These are phyloP conservation scores for Phthorimaea operculella DNA, from an alignment of 1,140 invertebrate species.

Conservation along the genomic window DNA sequence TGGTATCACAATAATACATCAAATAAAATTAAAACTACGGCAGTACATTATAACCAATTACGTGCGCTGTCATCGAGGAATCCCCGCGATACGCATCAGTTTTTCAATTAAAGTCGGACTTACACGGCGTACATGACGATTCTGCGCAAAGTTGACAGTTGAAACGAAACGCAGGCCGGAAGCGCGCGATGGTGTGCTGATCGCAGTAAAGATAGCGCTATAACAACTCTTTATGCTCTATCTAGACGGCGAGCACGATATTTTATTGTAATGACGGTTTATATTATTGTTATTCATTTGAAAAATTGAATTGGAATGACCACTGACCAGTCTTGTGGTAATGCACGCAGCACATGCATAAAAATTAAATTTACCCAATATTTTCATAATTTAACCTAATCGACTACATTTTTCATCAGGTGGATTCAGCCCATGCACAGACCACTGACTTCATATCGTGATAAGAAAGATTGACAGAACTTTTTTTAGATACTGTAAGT, in stretches of 20 bases:
- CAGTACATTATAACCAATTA: neutral
- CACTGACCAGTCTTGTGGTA: neutral
- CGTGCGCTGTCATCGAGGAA: neutral
- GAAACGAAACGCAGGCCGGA: slow-evolving; percentile 10
- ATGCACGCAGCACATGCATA: neutral
- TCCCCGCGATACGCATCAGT: neutral
- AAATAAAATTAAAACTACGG: neutral
- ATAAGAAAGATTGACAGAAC: too few species aligned
- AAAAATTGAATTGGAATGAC: too few species aligned
- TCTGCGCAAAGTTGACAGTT: slow-evolving; percentile 13
- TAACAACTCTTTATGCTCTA: neutral
- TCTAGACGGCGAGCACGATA: too few species aligned
- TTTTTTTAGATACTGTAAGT: too few species aligned
- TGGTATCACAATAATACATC: too few species aligned
- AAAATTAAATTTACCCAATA: neutral
- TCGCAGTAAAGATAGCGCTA: slow-evolving; percentile 21
- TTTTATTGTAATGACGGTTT: too few species aligned
- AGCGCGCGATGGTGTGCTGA: slow-evolving; percentile 15
- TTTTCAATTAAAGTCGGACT: slow-evolving; percentile 1
- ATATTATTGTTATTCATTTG: too few species aligned
- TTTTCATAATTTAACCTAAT: too few species aligned
- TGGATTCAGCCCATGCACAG: too few species aligned
- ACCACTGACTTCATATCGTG: too few species aligned
- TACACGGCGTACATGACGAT: slow-evolving; percentile 9
- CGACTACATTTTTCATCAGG: too few species aligned